Percentiles rank a stretch among this genome's conserved stretches.
These are phyloP conservation scores for Sinocyclocheilus maitianheensis DNA, from an alignment of 2,113 vertebrate genomes.

Conservation along the genomic window DNA sequence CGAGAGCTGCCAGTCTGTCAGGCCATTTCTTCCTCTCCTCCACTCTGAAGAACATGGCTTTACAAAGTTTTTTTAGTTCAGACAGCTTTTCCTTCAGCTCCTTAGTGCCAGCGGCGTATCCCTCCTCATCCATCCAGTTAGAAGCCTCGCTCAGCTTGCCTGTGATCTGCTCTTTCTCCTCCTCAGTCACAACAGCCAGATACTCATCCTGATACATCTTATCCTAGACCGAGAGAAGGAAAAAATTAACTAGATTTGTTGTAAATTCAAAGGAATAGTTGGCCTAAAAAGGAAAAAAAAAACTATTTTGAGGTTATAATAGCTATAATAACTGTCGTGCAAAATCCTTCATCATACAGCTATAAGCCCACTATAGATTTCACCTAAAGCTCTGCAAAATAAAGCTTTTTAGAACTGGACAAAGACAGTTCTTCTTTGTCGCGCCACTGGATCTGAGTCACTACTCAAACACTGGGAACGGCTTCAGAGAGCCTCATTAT, in stretches of 20 bases:
- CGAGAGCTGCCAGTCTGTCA: slow-evolving; percentile 83
- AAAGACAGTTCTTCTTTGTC: background rate
- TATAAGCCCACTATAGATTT: background rate
- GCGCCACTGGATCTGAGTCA: background rate
- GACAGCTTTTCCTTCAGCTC: slow-evolving; percentile 87
- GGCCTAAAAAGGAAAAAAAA: background rate
- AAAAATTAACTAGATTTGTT: background rate
- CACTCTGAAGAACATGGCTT: slow-evolving; percentile 89
- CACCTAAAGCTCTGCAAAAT: slow-evolving; percentile 8
- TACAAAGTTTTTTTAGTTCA: slow-evolving; percentile 86
- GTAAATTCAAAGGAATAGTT: background rate
- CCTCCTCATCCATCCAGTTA: slow-evolving; percentile 93
- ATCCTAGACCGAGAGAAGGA: slow-evolving; percentile 75
- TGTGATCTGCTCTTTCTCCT: slow-evolving; percentile 85
- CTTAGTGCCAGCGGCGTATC: slow-evolving; percentile 85
- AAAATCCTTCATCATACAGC: background rate
- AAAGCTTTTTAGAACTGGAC: background rate
- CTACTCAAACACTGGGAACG: background rate
- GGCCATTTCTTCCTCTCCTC: slow-evolving; percentile 95
- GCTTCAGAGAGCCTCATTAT: slow-evolving; percentile 3
- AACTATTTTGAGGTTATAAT: background rate
- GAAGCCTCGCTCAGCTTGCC: slow-evolving; percentile 82
- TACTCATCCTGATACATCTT: slow-evolving; percentile 93
- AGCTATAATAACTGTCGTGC: background rate
- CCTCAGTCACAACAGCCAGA: slow-evolving; percentile 83